Conservation (phyloP, 2,113 vertebrate species). For the Synchiropus splendidus region DNA sequence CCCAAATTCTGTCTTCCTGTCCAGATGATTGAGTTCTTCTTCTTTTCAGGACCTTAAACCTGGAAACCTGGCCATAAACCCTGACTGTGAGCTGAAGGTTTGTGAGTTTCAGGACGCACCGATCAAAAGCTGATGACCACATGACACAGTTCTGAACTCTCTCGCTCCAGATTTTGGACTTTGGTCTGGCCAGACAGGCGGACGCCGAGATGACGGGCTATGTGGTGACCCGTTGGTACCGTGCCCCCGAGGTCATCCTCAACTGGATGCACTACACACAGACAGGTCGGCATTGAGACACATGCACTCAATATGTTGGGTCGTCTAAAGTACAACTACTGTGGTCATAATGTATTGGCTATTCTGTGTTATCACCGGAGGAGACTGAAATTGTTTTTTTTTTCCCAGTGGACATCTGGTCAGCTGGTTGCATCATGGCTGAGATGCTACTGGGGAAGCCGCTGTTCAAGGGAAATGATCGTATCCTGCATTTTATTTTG, state of each 20-base stretch:
- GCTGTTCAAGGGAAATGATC: conserved; percentile 91
- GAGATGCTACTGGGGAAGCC: conserved; percentile 92
- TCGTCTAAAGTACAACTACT: neutral
- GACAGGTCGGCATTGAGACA: conserved; percentile 62
- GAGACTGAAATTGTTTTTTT: too few species aligned
- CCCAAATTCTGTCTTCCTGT: too few species aligned
- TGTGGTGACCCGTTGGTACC: conserved; percentile 96
- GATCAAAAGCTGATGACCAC: too few species aligned
- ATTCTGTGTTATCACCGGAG: too few species aligned
- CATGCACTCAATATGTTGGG: neutral
- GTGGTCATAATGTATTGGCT: neutral
- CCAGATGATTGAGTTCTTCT: neutral
- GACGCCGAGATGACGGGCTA: conserved; percentile 95
- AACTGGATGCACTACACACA: conserved; percentile 98
- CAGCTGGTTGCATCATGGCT: conserved; percentile 96
- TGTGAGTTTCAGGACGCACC: neutral
- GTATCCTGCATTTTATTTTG: too few species aligned
- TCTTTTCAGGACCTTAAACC: conserved; percentile 86
- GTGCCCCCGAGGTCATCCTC: conserved; percentile 92
- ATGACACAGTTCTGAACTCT: neutral
- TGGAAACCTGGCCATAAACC: conserved; percentile 89
- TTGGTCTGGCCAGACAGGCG: conserved; percentile 86
- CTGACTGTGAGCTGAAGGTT: conserved; percentile 96
- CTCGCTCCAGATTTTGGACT: conserved; percentile 82
- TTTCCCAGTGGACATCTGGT: conserved; percentile 93